phyloP scores from a whole-genome alignment of 2,113 vertebrate genomes.

The Lepidothrix coronata region DNA sequence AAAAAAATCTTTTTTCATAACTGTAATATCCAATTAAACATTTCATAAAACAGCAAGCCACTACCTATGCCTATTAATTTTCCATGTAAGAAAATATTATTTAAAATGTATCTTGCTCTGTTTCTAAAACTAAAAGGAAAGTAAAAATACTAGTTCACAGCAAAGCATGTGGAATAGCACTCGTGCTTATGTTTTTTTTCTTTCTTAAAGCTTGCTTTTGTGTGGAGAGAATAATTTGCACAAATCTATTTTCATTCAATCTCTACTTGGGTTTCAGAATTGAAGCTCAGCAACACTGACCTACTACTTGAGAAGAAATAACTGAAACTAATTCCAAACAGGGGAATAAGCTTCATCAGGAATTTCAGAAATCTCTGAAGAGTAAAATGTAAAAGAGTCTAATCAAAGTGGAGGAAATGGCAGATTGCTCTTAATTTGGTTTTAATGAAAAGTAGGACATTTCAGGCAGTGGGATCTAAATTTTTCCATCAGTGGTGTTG shows the following conservation, averaged over 20 bases:
- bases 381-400: not conserved
- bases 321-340: not conserved
- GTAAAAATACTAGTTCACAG: not conserved
- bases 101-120: not conserved
- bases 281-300: not conserved
- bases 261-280: not conserved
- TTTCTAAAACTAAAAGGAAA: not conserved
- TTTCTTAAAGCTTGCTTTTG: not conserved
- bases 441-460: not conserved
- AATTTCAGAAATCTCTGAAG: not conserved
- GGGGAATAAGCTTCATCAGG: not conserved
- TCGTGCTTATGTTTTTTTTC: not conserved
- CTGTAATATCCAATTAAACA: not conserved
- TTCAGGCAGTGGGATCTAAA: not conserved
- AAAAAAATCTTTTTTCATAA: not conserved
- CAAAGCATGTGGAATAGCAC: not conserved
- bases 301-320: not conserved
- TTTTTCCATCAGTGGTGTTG: not conserved
- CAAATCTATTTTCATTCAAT: not conserved
- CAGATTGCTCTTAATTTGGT: not conserved
- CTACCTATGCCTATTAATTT: not conserved
- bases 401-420: not conserved
- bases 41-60: not conserved
- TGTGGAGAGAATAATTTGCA: not conserved
- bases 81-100: not conserved